phyloP scores from a whole-genome alignment of 2,113 vertebrate species.

The Echinops telfairi region DNA sequence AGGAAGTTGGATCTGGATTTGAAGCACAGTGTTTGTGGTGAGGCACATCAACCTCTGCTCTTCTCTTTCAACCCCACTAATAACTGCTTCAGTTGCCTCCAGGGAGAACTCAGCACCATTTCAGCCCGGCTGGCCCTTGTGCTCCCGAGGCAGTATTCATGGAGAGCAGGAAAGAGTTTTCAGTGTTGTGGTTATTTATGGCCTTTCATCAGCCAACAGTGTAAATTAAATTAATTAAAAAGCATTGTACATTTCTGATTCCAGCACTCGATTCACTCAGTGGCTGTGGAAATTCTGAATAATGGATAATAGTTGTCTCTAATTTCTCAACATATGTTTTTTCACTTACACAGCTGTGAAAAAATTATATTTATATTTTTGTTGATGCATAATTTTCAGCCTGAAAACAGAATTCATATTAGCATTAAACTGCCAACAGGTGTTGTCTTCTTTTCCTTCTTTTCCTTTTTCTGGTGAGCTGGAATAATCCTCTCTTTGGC shows the following conservation, averaged over 20 bases:
- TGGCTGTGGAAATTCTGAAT: constrained; percentile 84
- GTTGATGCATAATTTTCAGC: constrained; percentile 85
- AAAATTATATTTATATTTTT: constrained; percentile 84
- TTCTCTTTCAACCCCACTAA: neutral
- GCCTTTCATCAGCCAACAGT: constrained; percentile 83
- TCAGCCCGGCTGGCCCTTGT: neutral
- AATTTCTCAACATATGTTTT: constrained; percentile 85
- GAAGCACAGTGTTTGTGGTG: neutral
- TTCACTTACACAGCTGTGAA: constrained; percentile 87
- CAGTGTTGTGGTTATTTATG: constrained; percentile 61
- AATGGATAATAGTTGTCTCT: constrained; percentile 83
- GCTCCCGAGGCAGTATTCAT: constrained; percentile 5
- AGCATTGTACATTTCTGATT: constrained; percentile 85
- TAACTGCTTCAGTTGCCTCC: neutral
- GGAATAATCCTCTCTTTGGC: constrained; percentile 85
- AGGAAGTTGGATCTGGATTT: neutral
- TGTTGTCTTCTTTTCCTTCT: constrained; percentile 69
- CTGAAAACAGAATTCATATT: constrained; percentile 83
- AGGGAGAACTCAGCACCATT: constrained; percentile 26
- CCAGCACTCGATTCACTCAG: constrained; percentile 75
- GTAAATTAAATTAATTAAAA: constrained; percentile 89
- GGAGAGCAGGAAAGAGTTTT: constrained; percentile 26
- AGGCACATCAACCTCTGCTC: neutral
- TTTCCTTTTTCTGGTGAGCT: constrained; percentile 69
- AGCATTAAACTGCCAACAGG: constrained; percentile 83